phyloP scores from a whole-genome alignment of 2,888 invertebrate genomes.

The Drosophila lacicola region DNA sequence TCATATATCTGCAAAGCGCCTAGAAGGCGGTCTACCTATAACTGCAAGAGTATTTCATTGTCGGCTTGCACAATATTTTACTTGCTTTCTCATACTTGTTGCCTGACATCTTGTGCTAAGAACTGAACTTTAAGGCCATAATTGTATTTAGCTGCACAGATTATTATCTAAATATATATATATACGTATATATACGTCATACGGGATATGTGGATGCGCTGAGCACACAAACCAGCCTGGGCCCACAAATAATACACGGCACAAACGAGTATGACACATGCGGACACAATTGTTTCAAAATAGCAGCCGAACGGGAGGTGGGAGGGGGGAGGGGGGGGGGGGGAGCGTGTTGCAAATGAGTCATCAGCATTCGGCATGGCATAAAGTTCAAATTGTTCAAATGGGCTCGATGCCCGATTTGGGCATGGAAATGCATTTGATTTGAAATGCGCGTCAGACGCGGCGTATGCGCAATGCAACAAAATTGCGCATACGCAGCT shows the following conservation, averaged over 20 bases:
- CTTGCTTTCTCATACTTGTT: too few species aligned
- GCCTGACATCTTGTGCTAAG: neutral
- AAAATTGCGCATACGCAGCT: conserved; percentile 71
- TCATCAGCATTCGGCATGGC: conserved; percentile 5
- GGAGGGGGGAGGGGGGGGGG: neutral
- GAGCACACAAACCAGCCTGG: conserved; percentile 2
- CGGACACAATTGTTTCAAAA: conserved; percentile 53
- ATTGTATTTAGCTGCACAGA: conserved; percentile 7
- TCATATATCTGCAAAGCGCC: too few species aligned
- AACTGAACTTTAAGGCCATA: conserved; percentile 1
- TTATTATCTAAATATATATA: conserved; percentile 18
- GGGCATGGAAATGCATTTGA: conserved; percentile 20
- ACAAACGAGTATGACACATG: conserved; percentile 48
- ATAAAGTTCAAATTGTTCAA: neutral
- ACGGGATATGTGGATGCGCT: neutral
- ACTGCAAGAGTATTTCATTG: too few species aligned
- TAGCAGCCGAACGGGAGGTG: too few species aligned
- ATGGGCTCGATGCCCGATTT: conserved; percentile 23
- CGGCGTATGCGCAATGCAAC: conserved; percentile 54
- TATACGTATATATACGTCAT: neutral
- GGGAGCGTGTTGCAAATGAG: conserved; percentile 7
- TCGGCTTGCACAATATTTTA: too few species aligned
- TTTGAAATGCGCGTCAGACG: neutral
- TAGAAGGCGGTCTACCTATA: too few species aligned
- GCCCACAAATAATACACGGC: conserved; percentile 13